These are phyloP conservation scores for Pungitius pungitius DNA, from an alignment of 2,113 vertebrate genomes.

Conservation along the genomic window DNA sequence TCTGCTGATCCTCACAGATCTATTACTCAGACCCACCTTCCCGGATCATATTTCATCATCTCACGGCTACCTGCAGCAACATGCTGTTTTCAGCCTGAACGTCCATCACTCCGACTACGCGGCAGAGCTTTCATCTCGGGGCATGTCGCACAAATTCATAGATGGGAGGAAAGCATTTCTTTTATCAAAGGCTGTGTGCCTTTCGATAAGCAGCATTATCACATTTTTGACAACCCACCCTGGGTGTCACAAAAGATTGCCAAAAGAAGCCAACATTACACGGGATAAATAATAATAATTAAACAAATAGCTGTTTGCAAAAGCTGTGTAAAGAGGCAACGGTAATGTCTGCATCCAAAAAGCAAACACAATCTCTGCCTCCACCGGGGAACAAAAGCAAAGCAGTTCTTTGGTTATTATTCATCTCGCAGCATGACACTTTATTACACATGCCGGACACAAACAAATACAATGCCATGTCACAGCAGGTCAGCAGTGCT, in stretches of 20 bases:
- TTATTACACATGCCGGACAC: background rate
- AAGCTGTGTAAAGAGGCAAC: background rate
- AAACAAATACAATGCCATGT: background rate
- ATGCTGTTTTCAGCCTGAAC: constrained; percentile 9
- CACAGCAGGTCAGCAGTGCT: background rate
- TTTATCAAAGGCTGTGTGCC: background rate
- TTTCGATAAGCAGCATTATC: constrained; percentile 1
- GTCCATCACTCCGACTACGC: background rate
- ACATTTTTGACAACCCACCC: background rate
- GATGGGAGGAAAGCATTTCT: background rate
- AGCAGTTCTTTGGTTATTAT: background rate
- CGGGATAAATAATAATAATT: too few species aligned
- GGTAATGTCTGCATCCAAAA: constrained; percentile 9
- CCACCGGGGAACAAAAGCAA: constrained; percentile 1
- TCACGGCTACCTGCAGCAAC: constrained; percentile 5
- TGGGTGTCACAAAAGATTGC: constrained; percentile 3
- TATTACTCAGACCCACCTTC: constrained; percentile 4
- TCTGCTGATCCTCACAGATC: constrained; percentile 1
- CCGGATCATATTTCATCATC: constrained; percentile 1
- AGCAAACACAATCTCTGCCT: constrained; percentile 2
- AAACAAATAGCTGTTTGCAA: constrained; percentile 9
- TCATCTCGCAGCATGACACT: background rate
- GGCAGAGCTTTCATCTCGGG: constrained; percentile 5
- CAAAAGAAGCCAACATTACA: background rate
- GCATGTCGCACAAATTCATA: background rate